A percentile compares a stretch with the other conserved stretches of the same genome.
phyloP scores from a whole-genome alignment of 92 coral and sea anemone species.

The Epizoanthus illoricatus region DNA sequence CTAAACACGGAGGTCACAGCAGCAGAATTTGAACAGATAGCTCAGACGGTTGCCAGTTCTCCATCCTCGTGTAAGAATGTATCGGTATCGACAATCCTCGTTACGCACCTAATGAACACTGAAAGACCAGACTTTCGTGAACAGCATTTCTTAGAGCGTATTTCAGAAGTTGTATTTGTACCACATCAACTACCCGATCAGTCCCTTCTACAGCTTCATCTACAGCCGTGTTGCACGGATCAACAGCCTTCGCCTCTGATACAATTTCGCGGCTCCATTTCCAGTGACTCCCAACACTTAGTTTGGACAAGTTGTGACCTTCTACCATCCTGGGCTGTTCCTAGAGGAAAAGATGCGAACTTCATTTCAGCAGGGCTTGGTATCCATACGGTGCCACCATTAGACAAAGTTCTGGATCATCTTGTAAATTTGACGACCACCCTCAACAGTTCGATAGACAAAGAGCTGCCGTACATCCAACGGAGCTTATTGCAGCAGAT shows the following conservation, averaged over 20 bases:
- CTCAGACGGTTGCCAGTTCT: slow-evolving; percentile 7
- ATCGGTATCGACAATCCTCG: slow-evolving; percentile 23
- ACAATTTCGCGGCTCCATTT: slow-evolving; percentile 43
- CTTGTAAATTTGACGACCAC: slow-evolving; percentile 46
- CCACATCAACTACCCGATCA: slow-evolving; percentile 23
- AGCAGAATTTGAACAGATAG: slow-evolving; percentile 31
- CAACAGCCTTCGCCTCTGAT: background rate
- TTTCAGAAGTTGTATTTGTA: slow-evolving; percentile 51
- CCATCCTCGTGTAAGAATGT: background rate
- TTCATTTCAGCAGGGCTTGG: slow-evolving; percentile 21
- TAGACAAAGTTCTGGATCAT: slow-evolving; percentile 59
- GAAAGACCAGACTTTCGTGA: slow-evolving; percentile 27
- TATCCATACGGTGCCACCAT: slow-evolving; percentile 49
- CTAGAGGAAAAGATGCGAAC: background rate
- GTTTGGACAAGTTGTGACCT: slow-evolving; percentile 44
- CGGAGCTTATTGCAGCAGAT: slow-evolving; percentile 43
- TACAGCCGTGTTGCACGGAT: background rate
- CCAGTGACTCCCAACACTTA: background rate
- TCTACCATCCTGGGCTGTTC: too few relatives aligned
- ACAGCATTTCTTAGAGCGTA: slow-evolving; percentile 8
- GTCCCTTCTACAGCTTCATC: slow-evolving; percentile 34
- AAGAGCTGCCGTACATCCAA: slow-evolving; percentile 48
- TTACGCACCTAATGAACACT: slow-evolving; percentile 19
- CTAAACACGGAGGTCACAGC: slow-evolving; percentile 37
- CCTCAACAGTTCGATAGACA: slow-evolving; percentile 37